These are phyloP conservation scores for Ursus arctos DNA, from an alignment of 2,113 vertebrate genomes.

Conservation along the genomic window DNA sequence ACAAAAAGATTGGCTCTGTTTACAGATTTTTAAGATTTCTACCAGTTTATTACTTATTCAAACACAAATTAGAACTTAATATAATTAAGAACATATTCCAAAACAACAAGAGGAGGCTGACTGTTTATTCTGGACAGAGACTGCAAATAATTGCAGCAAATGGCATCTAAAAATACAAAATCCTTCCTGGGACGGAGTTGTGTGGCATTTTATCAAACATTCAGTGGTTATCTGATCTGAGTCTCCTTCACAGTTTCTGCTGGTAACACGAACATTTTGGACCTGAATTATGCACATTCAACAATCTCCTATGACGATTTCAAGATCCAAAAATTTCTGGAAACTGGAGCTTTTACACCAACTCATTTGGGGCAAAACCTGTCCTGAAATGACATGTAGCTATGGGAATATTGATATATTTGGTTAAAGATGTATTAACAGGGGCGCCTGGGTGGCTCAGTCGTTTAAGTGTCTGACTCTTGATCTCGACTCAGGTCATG, in stretches of 20 bases:
- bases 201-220: not conserved
- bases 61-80: conserved; percentile 24
- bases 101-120: not conserved
- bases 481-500: not conserved
- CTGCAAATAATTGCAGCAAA: not conserved
- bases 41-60: not conserved
- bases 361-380: not conserved
- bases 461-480: not conserved
- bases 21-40: not conserved
- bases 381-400: not conserved
- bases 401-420: not conserved
- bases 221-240: not conserved
- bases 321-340: not conserved
- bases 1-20: not conserved
- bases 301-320: not conserved
- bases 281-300: not conserved
- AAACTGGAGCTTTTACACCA: not conserved
- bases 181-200: not conserved
- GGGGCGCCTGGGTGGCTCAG: not conserved
- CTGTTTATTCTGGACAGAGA: not conserved
- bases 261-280: not conserved
- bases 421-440: not conserved
- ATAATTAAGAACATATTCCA: not conserved
- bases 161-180: too few relatives aligned
- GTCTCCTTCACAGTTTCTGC: not conserved